A percentile compares a stretch with the other conserved stretches of the same genome.
Evolutionary conservation across 1,140 invertebrate species (phyloP).

Genomic region (Diachasmimorpha longicaudata): DNA sequence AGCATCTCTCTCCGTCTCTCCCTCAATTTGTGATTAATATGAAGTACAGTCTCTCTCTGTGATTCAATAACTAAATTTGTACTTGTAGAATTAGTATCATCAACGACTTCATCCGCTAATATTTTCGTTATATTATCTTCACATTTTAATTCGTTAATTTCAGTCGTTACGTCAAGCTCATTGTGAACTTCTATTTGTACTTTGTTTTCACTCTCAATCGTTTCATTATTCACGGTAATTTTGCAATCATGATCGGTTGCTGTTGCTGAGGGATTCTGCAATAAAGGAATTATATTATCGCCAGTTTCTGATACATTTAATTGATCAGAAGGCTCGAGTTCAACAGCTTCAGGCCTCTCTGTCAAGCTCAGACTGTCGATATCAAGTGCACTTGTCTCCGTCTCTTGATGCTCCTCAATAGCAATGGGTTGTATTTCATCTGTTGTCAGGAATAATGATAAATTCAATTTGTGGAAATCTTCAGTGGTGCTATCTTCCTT

Average conservation of each 20-base stretch:
- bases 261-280: background rate
- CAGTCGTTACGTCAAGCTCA: background rate
- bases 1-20: background rate
- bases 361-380: background rate
- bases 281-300: background rate
- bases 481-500: slow-evolving; percentile 23
- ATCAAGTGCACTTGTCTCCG: background rate
- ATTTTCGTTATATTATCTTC: background rate
- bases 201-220: background rate
- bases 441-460: background rate
- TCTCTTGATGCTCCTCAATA: background rate
- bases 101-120: background rate
- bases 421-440: background rate
- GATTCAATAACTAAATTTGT: slow-evolving; percentile 13
- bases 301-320: background rate
- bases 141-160: background rate
- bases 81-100: background rate
- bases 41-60: background rate
- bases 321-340: background rate
- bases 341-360: background rate
- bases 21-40: slow-evolving; percentile 3
- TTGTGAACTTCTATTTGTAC: background rate
- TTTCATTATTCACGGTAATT: background rate
- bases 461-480: slow-evolving; percentile 9
- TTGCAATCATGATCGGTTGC: background rate